Evolutionary conservation across 2,113 vertebrate genomes (phyloP).

Genomic region (Monopterus albus): DNA sequence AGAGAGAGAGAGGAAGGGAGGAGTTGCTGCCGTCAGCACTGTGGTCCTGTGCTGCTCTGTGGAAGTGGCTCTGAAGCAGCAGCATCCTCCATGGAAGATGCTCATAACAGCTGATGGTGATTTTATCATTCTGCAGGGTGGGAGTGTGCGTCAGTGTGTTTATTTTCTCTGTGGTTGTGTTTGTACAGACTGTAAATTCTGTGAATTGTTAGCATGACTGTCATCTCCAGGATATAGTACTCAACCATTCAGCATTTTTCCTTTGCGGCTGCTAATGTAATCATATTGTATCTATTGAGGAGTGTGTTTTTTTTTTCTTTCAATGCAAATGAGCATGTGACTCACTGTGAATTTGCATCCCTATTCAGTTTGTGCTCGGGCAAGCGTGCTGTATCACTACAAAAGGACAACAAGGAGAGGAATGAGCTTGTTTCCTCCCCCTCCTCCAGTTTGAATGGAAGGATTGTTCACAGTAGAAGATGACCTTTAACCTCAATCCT

Average conservation of each 20-base stretch:
- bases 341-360: conserved; percentile 68
- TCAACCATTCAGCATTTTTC: conserved; percentile 28
- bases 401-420: conserved; percentile 13
- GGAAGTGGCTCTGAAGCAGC: conserved; percentile 50
- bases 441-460: conserved; percentile 24
- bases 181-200: conserved; percentile 6
- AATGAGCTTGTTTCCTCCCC: conserved; percentile 4
- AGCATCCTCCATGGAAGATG: conserved; percentile 61
- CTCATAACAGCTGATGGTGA: conserved; percentile 36
- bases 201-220: neutral
- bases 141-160: conserved; percentile 2
- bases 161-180: neutral
- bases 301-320: conserved; percentile 24
- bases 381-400: conserved; percentile 40
- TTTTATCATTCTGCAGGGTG: conserved; percentile 12
- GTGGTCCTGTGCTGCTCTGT: conserved; percentile 48
- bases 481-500: conserved; percentile 54
- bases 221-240: conserved; percentile 2
- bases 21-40: conserved; percentile 72
- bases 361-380: conserved; percentile 44
- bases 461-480: conserved; percentile 44
- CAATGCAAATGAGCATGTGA: conserved; percentile 43
- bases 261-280: conserved; percentile 25
- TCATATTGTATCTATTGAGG: conserved; percentile 25
- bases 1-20: conserved; percentile 58